Conservation (phyloP, 2,113 vertebrate species). For the Microtus pennsylvanicus region DNA sequence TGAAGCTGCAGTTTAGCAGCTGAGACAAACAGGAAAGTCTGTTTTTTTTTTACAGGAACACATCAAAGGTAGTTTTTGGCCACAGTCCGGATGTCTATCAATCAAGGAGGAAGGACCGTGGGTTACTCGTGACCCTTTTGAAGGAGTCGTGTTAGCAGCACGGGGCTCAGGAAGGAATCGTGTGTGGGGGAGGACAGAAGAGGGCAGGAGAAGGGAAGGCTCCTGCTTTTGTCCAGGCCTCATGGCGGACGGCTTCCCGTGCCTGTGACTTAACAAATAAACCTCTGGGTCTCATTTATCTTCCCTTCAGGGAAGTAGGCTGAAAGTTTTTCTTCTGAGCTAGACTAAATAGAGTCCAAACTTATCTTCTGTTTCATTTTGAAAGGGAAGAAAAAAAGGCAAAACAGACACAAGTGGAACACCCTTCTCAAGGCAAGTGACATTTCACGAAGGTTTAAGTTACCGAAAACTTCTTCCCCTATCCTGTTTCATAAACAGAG, state of each 20-base stretch:
- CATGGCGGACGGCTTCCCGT: not conserved
- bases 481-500: constrained; percentile 65
- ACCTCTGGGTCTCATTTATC: not conserved
- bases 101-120: constrained; percentile 78
- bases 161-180: constrained; percentile 69
- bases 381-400: not conserved
- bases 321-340: constrained; percentile 59
- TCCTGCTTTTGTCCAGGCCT: constrained; percentile 19
- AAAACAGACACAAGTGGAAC: not conserved
- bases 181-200: constrained; percentile 75
- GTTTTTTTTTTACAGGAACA: constrained; percentile 74
- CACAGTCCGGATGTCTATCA: constrained; percentile 76
- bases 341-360: constrained; percentile 49
- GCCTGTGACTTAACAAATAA: not conserved
- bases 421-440: constrained; percentile 8
- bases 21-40: constrained; percentile 80
- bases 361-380: constrained; percentile 55
- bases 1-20: constrained; percentile 58
- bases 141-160: constrained; percentile 75
- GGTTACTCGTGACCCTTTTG: constrained; percentile 81
- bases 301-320: not conserved
- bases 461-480: not conserved
- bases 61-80: constrained; percentile 80
- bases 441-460: not conserved
- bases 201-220: not conserved